Conservation (phyloP, 35 echinoderm and acorn worm species). For the Patiria miniata region DNA sequence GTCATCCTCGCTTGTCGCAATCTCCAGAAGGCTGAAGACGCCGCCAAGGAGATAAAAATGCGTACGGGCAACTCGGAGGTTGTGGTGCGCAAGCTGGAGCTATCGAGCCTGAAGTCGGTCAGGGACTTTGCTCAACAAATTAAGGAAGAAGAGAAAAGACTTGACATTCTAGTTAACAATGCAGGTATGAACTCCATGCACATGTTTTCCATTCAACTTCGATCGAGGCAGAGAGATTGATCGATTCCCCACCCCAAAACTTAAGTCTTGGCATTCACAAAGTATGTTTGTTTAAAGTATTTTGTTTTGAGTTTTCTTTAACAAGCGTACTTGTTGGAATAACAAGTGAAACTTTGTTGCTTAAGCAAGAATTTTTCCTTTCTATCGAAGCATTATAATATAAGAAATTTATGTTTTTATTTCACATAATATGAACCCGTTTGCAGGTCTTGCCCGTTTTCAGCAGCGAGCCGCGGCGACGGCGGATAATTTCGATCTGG, state of each 20-base stretch:
- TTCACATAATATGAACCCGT: too few species aligned
- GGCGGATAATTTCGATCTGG: conserved; percentile 77
- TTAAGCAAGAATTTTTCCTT: too few species aligned
- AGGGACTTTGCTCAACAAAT: conserved; percentile 45
- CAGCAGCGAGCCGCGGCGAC: background rate
- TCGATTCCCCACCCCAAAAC: too few species aligned
- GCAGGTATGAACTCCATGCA: conserved; percentile 45
- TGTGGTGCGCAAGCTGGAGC: conserved; percentile 42
- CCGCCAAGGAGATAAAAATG: conserved; percentile 38
- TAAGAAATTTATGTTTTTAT: too few species aligned
- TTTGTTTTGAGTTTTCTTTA: too few species aligned
- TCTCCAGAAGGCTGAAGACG: conserved; percentile 49
- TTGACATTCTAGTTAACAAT: conserved; percentile 76
- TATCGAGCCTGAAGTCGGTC: conserved; percentile 48
- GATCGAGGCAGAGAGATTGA: too few species aligned
- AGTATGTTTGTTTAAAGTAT: too few species aligned
- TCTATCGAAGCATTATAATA: too few species aligned
- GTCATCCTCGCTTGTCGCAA: conserved; percentile 77
- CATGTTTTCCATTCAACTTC: background rate
- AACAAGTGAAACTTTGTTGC: too few species aligned
- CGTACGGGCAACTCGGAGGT: conserved; percentile 47
- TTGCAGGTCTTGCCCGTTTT: too few species aligned
- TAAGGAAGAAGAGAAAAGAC: conserved; percentile 37
- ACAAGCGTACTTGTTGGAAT: too few species aligned
- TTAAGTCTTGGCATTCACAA: too few species aligned